phyloP scores from a whole-genome alignment of 2,113 vertebrate species.

The Anarhynchus alexandrinus region DNA sequence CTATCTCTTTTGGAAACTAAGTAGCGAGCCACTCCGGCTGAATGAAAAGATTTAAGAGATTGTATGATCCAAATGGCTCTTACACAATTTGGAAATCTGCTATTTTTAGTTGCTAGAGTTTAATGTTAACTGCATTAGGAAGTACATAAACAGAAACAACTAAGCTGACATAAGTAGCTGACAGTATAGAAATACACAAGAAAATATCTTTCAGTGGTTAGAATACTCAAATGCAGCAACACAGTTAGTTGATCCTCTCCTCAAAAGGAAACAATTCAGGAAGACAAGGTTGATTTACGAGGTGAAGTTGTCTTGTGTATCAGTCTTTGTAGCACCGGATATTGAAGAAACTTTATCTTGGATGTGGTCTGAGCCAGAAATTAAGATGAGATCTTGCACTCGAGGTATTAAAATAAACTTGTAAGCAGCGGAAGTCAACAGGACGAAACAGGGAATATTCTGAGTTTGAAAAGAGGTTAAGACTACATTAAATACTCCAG shows the following conservation, averaged over 20 bases:
- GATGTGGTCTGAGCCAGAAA: background rate
- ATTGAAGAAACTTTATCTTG: conserved; percentile 24
- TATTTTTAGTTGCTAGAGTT: background rate
- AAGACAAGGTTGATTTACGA: background rate
- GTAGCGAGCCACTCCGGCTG: background rate
- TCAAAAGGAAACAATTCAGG: background rate
- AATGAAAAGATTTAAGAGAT: background rate
- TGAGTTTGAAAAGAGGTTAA: background rate
- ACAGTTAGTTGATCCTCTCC: background rate
- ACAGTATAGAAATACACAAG: background rate
- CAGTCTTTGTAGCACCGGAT: background rate
- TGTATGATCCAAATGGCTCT: background rate
- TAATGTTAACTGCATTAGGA: background rate
- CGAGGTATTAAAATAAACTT: conserved; percentile 17
- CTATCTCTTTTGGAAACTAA: background rate
- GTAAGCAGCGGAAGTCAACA: background rate
- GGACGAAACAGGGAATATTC: background rate
- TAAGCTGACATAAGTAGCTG: background rate
- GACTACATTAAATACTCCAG: background rate
- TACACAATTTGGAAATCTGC: background rate
- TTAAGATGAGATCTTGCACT: background rate
- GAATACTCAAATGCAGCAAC: background rate
- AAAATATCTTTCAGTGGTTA: background rate
- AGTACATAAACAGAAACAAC: background rate
- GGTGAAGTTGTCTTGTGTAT: background rate